Evolutionary conservation across 2,797 vertebrate genomes (phyloP).

Genomic region (Heterohyrax brucei): DNA sequence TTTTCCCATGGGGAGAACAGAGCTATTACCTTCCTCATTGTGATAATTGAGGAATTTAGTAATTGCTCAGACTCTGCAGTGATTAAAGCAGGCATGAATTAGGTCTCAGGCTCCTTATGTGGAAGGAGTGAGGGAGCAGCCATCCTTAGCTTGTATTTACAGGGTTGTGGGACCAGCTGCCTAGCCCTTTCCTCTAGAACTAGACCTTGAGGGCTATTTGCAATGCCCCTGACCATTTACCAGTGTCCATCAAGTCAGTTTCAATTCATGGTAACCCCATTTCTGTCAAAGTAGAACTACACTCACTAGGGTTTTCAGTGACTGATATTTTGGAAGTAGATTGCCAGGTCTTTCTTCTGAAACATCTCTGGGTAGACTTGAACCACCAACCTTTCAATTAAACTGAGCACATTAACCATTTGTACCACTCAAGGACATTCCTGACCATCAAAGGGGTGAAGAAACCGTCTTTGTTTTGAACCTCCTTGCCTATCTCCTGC

Average conservation of each 20-base stretch:
- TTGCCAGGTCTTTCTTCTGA: no score
- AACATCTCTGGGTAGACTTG: no score
- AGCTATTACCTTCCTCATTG: background rate
- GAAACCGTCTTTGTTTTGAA: no score
- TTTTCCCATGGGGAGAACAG: background rate
- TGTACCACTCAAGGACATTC: no score
- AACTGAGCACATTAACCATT: no score
- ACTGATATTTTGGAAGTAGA: no score
- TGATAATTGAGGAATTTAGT: background rate
- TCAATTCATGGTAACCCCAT: no score
- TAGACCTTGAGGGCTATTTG: background rate
- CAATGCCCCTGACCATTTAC: background rate
- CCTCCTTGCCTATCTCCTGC: no score
- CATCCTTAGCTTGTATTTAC: background rate
- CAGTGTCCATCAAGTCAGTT: no score
- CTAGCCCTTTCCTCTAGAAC: background rate
- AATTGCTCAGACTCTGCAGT: background rate
- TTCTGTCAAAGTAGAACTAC: no score
- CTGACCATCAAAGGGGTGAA: fast-evolving
- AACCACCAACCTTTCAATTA: no score
- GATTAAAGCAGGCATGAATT: background rate
- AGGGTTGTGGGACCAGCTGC: fast-evolving
- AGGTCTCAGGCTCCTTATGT: background rate
- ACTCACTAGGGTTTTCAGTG: no score
- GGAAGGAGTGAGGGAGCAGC: fast-evolving